phyloP scores from a whole-genome alignment of 2,888 invertebrate genomes.

The Drosophila pegasa region DNA sequence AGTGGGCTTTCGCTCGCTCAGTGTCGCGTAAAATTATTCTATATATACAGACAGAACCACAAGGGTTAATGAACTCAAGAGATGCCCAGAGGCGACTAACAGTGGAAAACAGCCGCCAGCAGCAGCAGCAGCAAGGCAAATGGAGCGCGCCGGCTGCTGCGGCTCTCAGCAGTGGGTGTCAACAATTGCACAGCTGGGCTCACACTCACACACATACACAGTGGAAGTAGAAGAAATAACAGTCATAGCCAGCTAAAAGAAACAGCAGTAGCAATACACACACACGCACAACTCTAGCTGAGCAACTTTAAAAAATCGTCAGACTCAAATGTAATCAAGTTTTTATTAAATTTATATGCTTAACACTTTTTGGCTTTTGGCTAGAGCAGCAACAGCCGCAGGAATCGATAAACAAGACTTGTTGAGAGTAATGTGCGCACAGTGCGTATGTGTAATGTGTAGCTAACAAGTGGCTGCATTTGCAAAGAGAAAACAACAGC shows the following conservation, averaged over 20 bases:
- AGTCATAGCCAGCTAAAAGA: constrained; percentile 50
- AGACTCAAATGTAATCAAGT: constrained; percentile 58
- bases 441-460: constrained; percentile 66
- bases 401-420: constrained; percentile 62
- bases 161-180: constrained; percentile 71
- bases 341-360: constrained; percentile 46
- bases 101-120: constrained; percentile 58
- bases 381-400: constrained; percentile 17
- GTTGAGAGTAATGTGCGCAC: constrained; percentile 50
- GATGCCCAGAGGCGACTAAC: constrained; percentile 44
- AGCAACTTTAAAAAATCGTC: constrained; percentile 56
- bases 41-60: constrained; percentile 43
- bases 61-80: constrained; percentile 71
- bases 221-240: constrained; percentile 55
- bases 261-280: constrained; percentile 37
- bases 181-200: constrained; percentile 76
- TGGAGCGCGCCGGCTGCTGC: constrained; percentile 65
- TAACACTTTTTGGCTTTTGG: constrained; percentile 28
- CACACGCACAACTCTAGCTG: constrained; percentile 34
- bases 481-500: constrained; percentile 17
- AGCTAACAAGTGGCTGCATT: constrained; percentile 60
- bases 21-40: constrained; percentile 43
- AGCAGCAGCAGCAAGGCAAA: constrained; percentile 60
- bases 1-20: constrained; percentile 25
- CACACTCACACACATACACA: constrained; percentile 40